Base-by-base conservation (phyloP, 2,888 invertebrate species). In the Lamellibrachia columna region DNA sequence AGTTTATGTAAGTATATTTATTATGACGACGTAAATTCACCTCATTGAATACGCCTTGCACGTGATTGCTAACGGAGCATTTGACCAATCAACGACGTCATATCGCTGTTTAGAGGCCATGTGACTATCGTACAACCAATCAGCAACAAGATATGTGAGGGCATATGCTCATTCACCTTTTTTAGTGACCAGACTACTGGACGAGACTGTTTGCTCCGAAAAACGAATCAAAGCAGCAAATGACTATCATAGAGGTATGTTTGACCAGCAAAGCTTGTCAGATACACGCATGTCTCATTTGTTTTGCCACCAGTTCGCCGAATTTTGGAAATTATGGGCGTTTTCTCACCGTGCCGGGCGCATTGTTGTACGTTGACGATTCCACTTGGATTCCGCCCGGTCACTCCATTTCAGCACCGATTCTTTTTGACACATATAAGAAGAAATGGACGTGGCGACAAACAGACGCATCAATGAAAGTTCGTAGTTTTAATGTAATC, bases 101-200 rank as follows among this genome's bases (percentile, higher is more conserved):
- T 90, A 52, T 90, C 92, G 91, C 52, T 93, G 91, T 93, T 93
- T 93, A 92, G 91, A 90, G 60, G 92, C 92, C 94, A 94, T 92
- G 93, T 94, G 94, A 93, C 91, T 53, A 75, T 52, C 8, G 40
- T 22, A 90, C 53, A 40, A 91, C 95, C 94, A 95, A 95, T 95
- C 91, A 93, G 58, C 91, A 92, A 58, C 92, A 22, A 53, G 22
- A 60, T 55, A 40, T 60, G 90, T 92, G 90, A 91, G 93, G 94
- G 93, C 94, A 94, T 94, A 94, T 94, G 94, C 95, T 95, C 96
- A 96, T 96, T 96, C 96, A 96, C 95, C 95, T 94, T 95, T 95
- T 95, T 95, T 75, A 75, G 75, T 95, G 75, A 75, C 75, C 75
- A 75, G 75, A 75, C 75, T 95, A 95, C 93, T 93, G 92, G 93